Percentiles rank a stretch among this genome's conserved stretches.
Evolutionary conservation across 1,140 invertebrate genomes (phyloP).

Genomic region (Brachionus rotundiformis): DNA sequence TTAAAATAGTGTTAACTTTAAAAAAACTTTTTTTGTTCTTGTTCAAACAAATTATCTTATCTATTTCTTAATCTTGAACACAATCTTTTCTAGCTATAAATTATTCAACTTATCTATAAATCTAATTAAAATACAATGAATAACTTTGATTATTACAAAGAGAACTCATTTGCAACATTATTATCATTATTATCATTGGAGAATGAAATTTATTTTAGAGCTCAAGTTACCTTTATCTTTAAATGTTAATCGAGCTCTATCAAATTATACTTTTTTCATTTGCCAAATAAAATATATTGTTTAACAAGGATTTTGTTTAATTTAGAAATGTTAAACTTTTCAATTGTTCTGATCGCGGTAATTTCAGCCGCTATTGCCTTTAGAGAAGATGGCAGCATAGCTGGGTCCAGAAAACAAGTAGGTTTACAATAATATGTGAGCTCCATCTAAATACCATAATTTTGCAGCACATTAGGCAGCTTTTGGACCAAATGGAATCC

Average conservation of each 20-base stretch:
- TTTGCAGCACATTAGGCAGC: not conserved
- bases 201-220: not conserved
- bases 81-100: not conserved
- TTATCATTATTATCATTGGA: not conserved
- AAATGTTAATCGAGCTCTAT: not conserved
- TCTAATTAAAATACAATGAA: not conserved
- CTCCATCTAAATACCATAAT: not conserved
- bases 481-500: not conserved
- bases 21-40: too few relatives aligned
- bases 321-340: conserved; percentile 11
- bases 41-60: not conserved
- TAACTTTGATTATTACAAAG: not conserved
- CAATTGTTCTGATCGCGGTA: not conserved
- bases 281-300: not conserved
- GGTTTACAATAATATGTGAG: not conserved
- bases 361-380: not conserved
- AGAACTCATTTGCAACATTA: not conserved
- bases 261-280: not conserved
- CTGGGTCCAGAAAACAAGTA: not conserved
- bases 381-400: not conserved
- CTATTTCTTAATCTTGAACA: not conserved
- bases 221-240: conserved; percentile 6
- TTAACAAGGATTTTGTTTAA: not conserved
- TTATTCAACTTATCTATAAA: conserved; percentile 12
- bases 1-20: too few relatives aligned